Conservation (phyloP, 2,113 vertebrate species). For the Galemys pyrenaicus region DNA sequence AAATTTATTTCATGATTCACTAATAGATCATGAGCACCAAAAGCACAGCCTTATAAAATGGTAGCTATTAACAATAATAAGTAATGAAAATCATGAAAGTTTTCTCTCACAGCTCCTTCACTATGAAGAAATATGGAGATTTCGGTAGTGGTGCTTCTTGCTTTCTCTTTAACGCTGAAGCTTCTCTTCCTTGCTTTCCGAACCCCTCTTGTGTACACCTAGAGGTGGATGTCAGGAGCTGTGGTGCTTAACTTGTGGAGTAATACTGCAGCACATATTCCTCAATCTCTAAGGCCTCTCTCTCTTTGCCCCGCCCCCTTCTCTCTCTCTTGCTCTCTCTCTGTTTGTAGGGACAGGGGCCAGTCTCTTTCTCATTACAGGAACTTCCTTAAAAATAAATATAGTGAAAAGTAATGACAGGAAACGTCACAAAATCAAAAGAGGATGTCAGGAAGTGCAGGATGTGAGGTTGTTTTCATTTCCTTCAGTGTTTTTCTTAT, state of each 20-base stretch:
- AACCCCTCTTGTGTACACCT: neutral
- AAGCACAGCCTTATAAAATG: neutral
- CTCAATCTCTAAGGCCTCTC: neutral
- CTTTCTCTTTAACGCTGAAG: neutral
- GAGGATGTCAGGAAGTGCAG: constrained; percentile 67
- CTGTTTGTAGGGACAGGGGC: neutral
- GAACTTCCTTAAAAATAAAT: constrained; percentile 76
- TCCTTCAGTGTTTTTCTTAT: constrained; percentile 59
- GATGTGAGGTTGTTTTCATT: constrained; percentile 68
- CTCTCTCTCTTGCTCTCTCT: no score
- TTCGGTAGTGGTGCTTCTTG: neutral
- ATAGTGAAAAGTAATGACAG: constrained; percentile 68
- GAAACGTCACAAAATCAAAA: constrained; percentile 74
- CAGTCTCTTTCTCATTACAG: constrained; percentile 49
- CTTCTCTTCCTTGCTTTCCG: neutral
- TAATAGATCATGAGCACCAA: neutral
- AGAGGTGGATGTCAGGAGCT: neutral
- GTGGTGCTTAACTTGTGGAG: neutral
- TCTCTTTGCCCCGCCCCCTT: no score
- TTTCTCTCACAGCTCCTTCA: neutral
- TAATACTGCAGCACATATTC: neutral
- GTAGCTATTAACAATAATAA: neutral
- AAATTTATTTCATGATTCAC: constrained; percentile 37
- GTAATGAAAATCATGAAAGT: neutral
- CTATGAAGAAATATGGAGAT: neutral